Evolutionary conservation across 2,888 invertebrate genomes (phyloP), one percentile per base, ranked within the genome.

Genomic region (Melitaea athalia): DNA sequence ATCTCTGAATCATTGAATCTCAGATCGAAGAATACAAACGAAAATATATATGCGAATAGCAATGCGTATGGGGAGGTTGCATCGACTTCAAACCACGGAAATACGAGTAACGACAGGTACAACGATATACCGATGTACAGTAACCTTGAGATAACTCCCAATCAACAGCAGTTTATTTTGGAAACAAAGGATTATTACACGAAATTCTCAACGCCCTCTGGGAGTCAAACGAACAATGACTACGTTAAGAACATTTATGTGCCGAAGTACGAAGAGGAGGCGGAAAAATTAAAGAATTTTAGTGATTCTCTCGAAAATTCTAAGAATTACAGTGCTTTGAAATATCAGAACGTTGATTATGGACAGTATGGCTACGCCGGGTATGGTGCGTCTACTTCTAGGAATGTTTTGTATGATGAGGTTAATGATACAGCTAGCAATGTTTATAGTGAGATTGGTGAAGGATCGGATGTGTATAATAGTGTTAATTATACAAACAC

Each of bases 1-100:
- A 92, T 92, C 72, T 92, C 92, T 0, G 90, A 90, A 81, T 92
- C 92, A 6, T 74, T 92, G 77, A 92, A 92, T 83, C 89, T 92
- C 79, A 86, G 89, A 81, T 84, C 85, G 53, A 91, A 89, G 69
- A 89, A 88, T 67, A 86, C 83, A 4, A 89, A 89, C 68, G 90
- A 91, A 61, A 85, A 84, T 49, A 72, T 86, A 43, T 91, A 91
- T 72, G 81, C 85, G 3, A 89, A 89, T 65, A 81, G 76, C 12
- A 75, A 72, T 50, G 62, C 77, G 0, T 84, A 81, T 69, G 79
- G 72, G 24, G 76, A 75, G 6, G 76, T 74, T 0, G 79, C 85
- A 0, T 79, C 84, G 0, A 80, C 84, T 0, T 83, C 85, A 0
- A 73, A 78, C 12, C 72, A 76, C 5, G 72, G 71, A 49, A 79